Evolutionary conservation across 2,797 vertebrate genomes (phyloP), one percentile per base, ranked within the genome.

Genomic region (Mus caroli): DNA sequence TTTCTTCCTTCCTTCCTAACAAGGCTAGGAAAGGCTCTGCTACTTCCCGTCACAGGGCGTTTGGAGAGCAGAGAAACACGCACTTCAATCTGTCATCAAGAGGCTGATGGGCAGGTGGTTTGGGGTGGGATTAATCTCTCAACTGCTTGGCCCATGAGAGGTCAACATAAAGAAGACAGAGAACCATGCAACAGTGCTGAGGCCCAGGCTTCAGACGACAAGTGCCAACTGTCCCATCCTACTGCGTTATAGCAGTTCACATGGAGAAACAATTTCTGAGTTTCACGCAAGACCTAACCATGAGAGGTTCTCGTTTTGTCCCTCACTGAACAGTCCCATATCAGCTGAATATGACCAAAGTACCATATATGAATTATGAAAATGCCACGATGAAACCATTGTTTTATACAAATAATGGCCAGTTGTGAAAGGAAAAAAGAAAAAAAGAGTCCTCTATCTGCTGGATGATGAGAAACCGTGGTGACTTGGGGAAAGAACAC

Each of bases 381-480:
- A 62, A 77, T 50, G 15, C n/a, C 43, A 52, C 28, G 11, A 11
- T 28, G 34, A 78, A 64, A 37, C 34, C 43, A 64, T 28, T 77
- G 56, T 62, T 77, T 64, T 37, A 24, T 64, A 52, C 43, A 78
- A 90, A 64, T 64, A 37, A 43, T 60, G 34, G n/a, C 34, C 43
- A 60, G 19, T n/a, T 6, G 1, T 64, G 15, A 77, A 62, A 14
- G n/a, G 3, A 15, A 13, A 40, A 73, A 43, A 60, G 24, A 79
- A 67, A 64, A 64, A 64, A 64, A 64, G 0, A 73, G 1, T 13
- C 77, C 10, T 28, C 58, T 90, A 40, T 96, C 85, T 71, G 60
- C 54, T 79, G 71, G 20, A 37, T 75, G 84, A 84, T 64, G 56
- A 92, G 91, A 90, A 88, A 64, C 62, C 87, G 87, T 83, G 80